Evolutionary conservation across 2,113 vertebrate genomes (phyloP), one percentile per base, ranked within the genome.

Genomic region (Hipposideros armiger): DNA sequence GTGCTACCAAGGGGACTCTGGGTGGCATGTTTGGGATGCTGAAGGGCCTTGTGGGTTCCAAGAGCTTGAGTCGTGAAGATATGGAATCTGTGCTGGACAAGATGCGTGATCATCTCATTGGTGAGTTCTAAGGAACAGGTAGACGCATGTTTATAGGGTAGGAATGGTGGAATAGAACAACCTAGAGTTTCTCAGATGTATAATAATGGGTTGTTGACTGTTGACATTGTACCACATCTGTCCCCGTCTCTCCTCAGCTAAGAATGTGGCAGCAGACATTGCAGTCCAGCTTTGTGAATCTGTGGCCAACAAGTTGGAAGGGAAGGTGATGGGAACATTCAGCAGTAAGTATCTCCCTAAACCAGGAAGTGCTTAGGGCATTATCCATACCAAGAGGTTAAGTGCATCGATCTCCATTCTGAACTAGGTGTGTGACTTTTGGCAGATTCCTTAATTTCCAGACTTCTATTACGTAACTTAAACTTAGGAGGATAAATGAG

Each of bases 271-370:
- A 86, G 99, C 99, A 42, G 99, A 99, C 5, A 99, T 99, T 24
- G 98, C 99, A 15, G 98, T 98, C 82, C 99, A 99, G 98, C 99
- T 99, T 92, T 99, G 99, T 62, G 99, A 99, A 86, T 99, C 99
- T 0, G 99, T 99, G 95, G 99, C 99, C 94, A 99, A 99, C 97
- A 99, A 99, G 96, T 98, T 99, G 98, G 99, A 99, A 98, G 99
- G 99, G 91, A 99, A 99, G 98, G 99, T 99, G 98, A 99, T 99
- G 99, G 99, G 99, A 95, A 99, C 99, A 0, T 99, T 99, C 98
- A 99, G 99, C 98, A 99, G 99, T 99, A 98, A 99, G 99, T 99
- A 64, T 42, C n/a, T n/a, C 54, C 40, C 32, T 84, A 24, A 45
- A 54, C 16, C 54, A 24, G 3, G 13, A 56, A 11, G 24, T 52